phyloP scores from a whole-genome alignment of 2,113 vertebrate species.

The Micronisus gabar region DNA sequence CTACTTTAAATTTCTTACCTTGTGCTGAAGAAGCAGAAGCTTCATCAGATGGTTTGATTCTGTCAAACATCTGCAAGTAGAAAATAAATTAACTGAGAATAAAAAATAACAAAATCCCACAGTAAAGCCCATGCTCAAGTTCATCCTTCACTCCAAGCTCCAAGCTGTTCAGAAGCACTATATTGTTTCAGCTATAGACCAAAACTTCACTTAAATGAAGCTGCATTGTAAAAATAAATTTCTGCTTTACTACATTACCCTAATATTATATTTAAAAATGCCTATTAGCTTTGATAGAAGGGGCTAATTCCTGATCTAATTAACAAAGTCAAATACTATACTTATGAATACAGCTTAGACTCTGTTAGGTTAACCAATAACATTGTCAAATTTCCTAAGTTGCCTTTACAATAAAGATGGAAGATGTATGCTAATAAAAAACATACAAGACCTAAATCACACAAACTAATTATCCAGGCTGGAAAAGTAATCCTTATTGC shows the following conservation, averaged over 20 bases:
- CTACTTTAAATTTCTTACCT: slow-evolving; percentile 62
- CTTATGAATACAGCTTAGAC: not conserved
- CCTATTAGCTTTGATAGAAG: not conserved
- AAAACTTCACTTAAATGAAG: not conserved
- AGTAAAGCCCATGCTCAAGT: not conserved
- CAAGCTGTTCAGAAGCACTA: not conserved
- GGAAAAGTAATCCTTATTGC: not conserved
- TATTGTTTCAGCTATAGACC: not conserved
- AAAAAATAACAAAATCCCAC: not conserved
- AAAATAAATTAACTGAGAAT: not conserved
- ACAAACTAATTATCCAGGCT: not conserved
- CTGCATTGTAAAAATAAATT: not conserved
- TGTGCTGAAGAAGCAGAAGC: slow-evolving; percentile 66
- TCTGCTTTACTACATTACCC: not conserved
- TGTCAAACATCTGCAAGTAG: slow-evolving; percentile 74
- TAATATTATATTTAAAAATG: not conserved
- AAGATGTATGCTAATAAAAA: not conserved
- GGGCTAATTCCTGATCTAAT: not conserved
- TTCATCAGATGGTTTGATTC: slow-evolving; percentile 67
- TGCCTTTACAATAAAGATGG: not conserved
- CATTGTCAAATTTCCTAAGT: not conserved
- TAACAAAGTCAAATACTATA: not conserved
- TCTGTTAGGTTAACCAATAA: not conserved
- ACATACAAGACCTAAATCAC: not conserved
- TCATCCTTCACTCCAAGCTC: not conserved